Conservation (phyloP, 2,797 vertebrate species). For the Labroides dimidiatus region DNA sequence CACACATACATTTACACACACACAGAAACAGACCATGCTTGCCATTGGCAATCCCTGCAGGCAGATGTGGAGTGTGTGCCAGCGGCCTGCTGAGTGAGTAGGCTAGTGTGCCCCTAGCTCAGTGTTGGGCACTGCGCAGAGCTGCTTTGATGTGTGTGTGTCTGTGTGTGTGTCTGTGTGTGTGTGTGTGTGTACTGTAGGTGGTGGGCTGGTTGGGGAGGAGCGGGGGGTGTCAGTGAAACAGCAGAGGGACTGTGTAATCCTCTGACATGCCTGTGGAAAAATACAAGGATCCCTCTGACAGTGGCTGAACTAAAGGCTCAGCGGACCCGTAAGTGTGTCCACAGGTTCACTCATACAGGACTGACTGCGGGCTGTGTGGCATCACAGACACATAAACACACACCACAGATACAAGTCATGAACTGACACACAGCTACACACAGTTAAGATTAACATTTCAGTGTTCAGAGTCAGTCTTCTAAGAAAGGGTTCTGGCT, state of each 20-base stretch:
- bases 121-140: slow-evolving; percentile 56
- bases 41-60: slow-evolving; percentile 73
- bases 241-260: slow-evolving; percentile 79
- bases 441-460: slow-evolving; percentile 31
- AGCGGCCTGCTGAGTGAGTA: slow-evolving; percentile 70
- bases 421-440: slow-evolving; percentile 34
- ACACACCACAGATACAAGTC: slow-evolving; percentile 24
- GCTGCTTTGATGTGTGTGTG: slow-evolving; percentile 70
- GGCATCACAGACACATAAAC: slow-evolving; percentile 23
- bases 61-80: slow-evolving; percentile 72
- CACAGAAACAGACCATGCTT: slow-evolving; percentile 53
- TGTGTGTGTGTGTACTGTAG: slow-evolving; percentile 46
- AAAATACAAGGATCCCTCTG: slow-evolving; percentile 81
- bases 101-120: slow-evolving; percentile 66
- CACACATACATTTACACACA: slow-evolving; percentile 33
- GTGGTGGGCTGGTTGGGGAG: slow-evolving; percentile 11
- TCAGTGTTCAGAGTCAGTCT: slow-evolving; percentile 41
- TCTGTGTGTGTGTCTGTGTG: slow-evolving; percentile 40
- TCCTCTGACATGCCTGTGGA: slow-evolving; percentile 80
- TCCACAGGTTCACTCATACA: slow-evolving; percentile 47
- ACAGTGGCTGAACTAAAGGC: slow-evolving; percentile 67
- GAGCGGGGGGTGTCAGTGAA: slow-evolving; percentile 43
- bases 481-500: slow-evolving; percentile 61
- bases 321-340: slow-evolving; percentile 70
- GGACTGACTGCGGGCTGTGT: slow-evolving; percentile 46